These are phyloP conservation scores for Neogale vison DNA, from an alignment of 2,113 vertebrate genomes.

Conservation along the genomic window DNA sequence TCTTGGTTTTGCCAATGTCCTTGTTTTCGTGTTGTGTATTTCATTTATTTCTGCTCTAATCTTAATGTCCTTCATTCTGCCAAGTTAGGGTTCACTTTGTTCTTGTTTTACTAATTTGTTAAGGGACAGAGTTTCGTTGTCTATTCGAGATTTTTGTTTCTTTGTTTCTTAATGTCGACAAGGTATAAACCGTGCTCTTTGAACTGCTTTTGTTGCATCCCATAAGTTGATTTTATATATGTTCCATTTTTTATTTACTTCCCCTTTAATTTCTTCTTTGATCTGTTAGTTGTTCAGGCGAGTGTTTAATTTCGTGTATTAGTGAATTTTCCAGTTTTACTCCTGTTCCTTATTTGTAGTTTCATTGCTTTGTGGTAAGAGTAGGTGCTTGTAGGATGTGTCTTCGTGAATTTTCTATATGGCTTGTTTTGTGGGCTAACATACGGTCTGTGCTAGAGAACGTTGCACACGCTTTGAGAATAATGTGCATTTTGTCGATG, in stretches of 20 bases:
- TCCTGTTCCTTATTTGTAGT: not conserved
- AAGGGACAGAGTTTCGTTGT: not conserved
- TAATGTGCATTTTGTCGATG: not conserved
- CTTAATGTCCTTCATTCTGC: not conserved
- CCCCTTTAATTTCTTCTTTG: not conserved
- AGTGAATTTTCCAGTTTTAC: not conserved
- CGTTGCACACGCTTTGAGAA: not conserved
- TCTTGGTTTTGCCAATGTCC: not conserved
- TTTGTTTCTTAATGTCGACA: not conserved
- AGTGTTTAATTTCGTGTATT: not conserved
- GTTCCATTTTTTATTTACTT: not conserved
- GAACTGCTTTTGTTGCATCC: not conserved
- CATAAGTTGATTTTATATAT: not conserved
- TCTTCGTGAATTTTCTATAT: not conserved
- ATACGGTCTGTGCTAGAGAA: not conserved
- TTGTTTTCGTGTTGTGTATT: not conserved
- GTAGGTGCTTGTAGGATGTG: not conserved
- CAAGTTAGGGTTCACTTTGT: no score
- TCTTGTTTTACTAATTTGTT: not conserved
- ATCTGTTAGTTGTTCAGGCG: not conserved
- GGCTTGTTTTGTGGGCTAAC: not conserved
- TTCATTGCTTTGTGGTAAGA: not conserved
- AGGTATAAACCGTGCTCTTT: not conserved
- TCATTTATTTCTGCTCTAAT: not conserved
- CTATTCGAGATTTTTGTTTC: not conserved